Conservation (phyloP, 37 sponge, comb jelly and placozoan species). For the Ianthella basta region DNA sequence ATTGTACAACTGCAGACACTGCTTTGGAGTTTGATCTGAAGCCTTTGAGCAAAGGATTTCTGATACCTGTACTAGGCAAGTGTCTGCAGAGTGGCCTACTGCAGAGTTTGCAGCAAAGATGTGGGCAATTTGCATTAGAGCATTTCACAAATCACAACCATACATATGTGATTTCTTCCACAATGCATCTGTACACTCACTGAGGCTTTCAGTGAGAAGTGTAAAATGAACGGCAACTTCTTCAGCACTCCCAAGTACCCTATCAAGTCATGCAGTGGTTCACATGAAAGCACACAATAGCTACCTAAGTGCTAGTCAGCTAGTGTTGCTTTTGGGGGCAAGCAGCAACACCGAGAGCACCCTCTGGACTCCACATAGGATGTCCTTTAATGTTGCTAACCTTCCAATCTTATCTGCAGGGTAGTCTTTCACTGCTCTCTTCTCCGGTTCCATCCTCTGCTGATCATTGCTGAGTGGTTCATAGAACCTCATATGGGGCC, state of each 20-base stretch:
- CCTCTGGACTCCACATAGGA: not conserved
- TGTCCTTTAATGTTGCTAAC: not conserved
- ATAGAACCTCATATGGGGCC: not conserved
- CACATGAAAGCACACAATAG: slow-evolving; percentile 27
- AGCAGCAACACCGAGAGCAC: not conserved
- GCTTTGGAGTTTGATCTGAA: not conserved
- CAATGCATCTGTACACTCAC: not conserved
- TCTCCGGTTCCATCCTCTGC: slow-evolving; percentile 6
- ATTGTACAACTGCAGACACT: not conserved
- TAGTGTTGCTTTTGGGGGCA: not conserved
- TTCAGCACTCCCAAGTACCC: slow-evolving; percentile 21
- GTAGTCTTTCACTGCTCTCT: not conserved
- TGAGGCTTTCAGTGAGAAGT: not conserved
- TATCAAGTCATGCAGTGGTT: slow-evolving; percentile 45
- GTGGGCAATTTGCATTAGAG: not conserved
- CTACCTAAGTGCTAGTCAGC: not conserved
- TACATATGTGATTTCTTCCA: not conserved
- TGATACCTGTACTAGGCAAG: not conserved
- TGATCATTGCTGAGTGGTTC: not conserved
- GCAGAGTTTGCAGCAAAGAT: not conserved
- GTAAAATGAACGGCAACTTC: not conserved
- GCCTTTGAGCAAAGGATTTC: not conserved
- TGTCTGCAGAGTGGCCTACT: too few species aligned
- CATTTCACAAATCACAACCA: not conserved
- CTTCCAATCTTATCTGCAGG: not conserved